Base-by-base conservation (phyloP, 2,797 vertebrate genomes). In the Argentina silus region DNA sequence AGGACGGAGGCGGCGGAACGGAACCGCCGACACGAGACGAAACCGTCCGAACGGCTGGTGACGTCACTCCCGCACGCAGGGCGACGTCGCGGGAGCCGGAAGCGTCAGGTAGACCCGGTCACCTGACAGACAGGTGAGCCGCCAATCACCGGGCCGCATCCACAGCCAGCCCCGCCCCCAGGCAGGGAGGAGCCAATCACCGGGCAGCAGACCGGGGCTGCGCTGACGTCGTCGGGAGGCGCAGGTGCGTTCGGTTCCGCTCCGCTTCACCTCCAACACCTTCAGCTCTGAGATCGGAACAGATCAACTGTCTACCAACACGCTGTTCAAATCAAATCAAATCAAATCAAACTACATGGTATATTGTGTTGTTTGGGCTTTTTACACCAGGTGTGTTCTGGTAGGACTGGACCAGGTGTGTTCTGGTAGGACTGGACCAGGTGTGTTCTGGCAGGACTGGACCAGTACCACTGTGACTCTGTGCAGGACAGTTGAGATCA, bases 21-120 rank as follows among this genome's bases (percentile, higher is more conserved):
- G n/a, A n/a, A n/a, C n/a, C n/a, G n/a, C 55, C 12, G 68, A 69
- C 56, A 77, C 69, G 63, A 77, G 36, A 57, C 27, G 4, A 4
- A 36, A 36, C 27, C 27, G 27, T 36, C 27, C 27, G 4, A 4
- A 36, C 27, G 2, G 27, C 27, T 36, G 27, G 27, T 36, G 27
- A 36, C 27, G 27, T 36, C 27, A 36, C 27, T 36, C 27, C 27
- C 27, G 1, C 27, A 36, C 27, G 4, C 27, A 36, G 53, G 53
- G 61, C 15, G 67, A 62, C 68, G 48, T 15, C 12, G 65, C 69
- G 68, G 76, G 79, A 87, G 83, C 90, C 91, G 90, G 90, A 92
- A 92, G 89, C 91, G 88, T 80, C 89, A 91, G 90, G 88, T 90
- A 89, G 78, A 68, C 23, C 66, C 78, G 50, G 79, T 71, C 72